Evolutionary conservation across 2,888 invertebrate genomes (phyloP), one percentile per base, ranked within the genome.

Genomic region (Rosalia funebris): DNA sequence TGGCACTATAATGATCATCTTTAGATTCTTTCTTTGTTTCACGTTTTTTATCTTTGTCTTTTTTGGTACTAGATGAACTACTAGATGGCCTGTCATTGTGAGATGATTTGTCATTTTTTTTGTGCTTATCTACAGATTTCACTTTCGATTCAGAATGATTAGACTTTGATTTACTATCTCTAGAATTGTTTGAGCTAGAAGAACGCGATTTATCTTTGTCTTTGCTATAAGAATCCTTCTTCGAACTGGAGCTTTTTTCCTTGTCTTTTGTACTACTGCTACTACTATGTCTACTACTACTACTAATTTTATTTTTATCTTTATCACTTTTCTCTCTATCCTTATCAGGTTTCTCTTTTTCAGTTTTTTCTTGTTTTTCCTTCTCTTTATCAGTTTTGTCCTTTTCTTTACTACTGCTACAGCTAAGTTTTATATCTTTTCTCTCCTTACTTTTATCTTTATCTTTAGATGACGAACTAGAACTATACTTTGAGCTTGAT

Each of bases 1-100:
- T 88, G 2, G 87, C 82, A 69, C 88, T 87, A 58, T 87, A 88
- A 75, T 92, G 91, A 78, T 92, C 92, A 74, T 92, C 92, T 73
- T 87, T 86, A 53, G 83, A 82, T 44, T 75, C 68, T 17, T 72
- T 71, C 55, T 73, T 75, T 12, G 64, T 60, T 11, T 75, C 73
- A 11, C 68, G 62, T 70, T 75, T 65, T 59, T 66, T 69, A 69
- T 75, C 66, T 69, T 74, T 70, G 50, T 68, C 70, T 62, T 68
- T 56, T 66, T 71, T 65, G 15, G 46, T 39, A 9, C 45, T 58
- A 9, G 56, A 61, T 20, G 58, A 37, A 19, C 66, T 71, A 17
- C 69, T 57, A 25, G 60, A 34, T 14, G 75, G 70, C 36, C 55
- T 69, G 14, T 60, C 68, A 2, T 56, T 61, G 42, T 73, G 77